Base-by-base conservation (phyloP, 1,140 invertebrate genomes). In the Maconellicoccus hirsutus region DNA sequence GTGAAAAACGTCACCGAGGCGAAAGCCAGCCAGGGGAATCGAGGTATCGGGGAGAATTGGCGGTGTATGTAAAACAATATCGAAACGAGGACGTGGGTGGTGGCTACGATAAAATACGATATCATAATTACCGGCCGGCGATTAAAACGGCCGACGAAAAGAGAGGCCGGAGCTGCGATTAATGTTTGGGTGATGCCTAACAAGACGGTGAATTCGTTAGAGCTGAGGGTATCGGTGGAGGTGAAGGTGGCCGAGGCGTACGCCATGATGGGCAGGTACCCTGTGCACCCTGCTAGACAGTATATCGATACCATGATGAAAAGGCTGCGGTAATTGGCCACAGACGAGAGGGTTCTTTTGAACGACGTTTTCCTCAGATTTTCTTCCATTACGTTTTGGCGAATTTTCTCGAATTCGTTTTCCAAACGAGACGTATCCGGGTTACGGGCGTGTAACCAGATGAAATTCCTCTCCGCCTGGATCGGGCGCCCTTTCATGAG, bases 381-480 rank as follows among this genome's bases (percentile, higher is more conserved):
- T 14, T 38, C 26, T 3, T 74, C 14, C 23, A 74, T 66, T 23
- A 39, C 76, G 7, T 81, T 52, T 52, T 52, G 42, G 6, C n/a
- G 59, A 3, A 74, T 38, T 8, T 16, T 19, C 1, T 70, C 23
- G 2, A 66, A 21, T 59, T 74, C 71, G 16, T 70, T 52, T n/a
- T n/a, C n/a, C n/a, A n/a, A n/a, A n/a, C n/a, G n/a, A n/a, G n/a
- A n/a, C n/a, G n/a, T n/a, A 1, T 59, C 16, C n/a, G 16, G 3
- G n/a, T 59, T 22, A 59, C 26, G 72, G 1, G 80, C 85, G 1
- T 91, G 81, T 0, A 96, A 79, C 73, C 83, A 88, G 70, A 83
- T 81, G 72, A 94, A 78, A 8, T 87, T 80, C 1, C 81, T 75
- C 0, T 84, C 76, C 0, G 91, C 92, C 3, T 86, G 84, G 4